Evolutionary conservation across 2,113 vertebrate genomes (phyloP), one percentile per base, ranked within the genome.

Genomic region (Melanocharis versteri): DNA sequence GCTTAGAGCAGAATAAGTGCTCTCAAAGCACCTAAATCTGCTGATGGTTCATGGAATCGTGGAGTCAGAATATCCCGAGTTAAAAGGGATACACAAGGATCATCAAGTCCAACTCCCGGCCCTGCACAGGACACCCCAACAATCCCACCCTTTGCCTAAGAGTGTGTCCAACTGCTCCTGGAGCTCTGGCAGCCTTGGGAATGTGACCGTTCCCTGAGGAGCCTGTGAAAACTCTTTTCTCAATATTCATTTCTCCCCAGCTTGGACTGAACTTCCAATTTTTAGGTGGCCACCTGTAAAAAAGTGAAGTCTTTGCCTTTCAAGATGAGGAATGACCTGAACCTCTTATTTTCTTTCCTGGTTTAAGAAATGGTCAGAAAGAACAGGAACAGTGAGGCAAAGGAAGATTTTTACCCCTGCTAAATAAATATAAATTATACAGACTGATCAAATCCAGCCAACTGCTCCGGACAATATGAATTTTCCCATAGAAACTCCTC

Each of bases 191-290:
- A 73, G 45, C 28, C 16, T 17, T 60, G 45, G 47, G 39, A 39
- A 16, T 1, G 11, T 15, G 39, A 4, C 26, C 20, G 12, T 60
- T 75, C 53, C n/a, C n/a, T 22, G 45, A 40, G 42, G 8, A 33
- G 12, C 50, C 17, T 33, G 10, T 22, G 54, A 27, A 69, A 68
- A 83, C 15, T 7, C 9, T 61, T 26, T 39, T 15, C n/a, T 61
- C 40, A n/a, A 53, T 2, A 23, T 10, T n/a, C 0, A 0, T 65
- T 61, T 51, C 16, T 44, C 21, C 5, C 21, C 17, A 53, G 15
- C 35, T 88, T 65, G 20, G n/a, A 60, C 4, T 28, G n/a, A 72
- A 35, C 1, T 4, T 23, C 11, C 15, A 21, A 2, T 69, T 81
- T 68, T 57, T 26, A 48, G n/a, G n/a, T 24, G 15, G 17, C 6